These are phyloP conservation scores for Labia minor DNA, from an alignment of 2,888 invertebrate genomes.

Conservation along the genomic window DNA sequence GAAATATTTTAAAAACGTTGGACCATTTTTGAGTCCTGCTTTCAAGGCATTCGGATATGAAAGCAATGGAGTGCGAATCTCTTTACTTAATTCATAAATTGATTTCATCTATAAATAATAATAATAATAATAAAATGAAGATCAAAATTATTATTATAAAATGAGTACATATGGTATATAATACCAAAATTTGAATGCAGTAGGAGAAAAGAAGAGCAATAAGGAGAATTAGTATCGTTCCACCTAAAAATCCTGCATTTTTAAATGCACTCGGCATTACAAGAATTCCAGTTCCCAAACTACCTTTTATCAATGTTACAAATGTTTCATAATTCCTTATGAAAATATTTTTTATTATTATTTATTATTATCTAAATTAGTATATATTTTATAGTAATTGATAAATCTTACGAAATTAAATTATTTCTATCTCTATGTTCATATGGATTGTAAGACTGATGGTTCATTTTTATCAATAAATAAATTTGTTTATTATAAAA, in stretches of 20 bases:
- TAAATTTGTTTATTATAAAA: no score
- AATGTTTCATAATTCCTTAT: neutral
- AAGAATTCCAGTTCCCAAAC: neutral
- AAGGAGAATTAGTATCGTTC: neutral
- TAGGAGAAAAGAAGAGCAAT: neutral
- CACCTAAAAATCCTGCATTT: neutral
- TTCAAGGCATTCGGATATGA: conserved; percentile 79
- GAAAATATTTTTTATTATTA: neutral
- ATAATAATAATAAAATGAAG: neutral
- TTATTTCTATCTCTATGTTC: neutral
- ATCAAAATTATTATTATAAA: no score
- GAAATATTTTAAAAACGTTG: conserved; percentile 43
- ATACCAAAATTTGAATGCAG: neutral
- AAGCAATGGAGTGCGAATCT: conserved; percentile 58
- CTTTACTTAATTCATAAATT: conserved; percentile 52
- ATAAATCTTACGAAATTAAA: neutral
- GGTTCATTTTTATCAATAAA: no score
- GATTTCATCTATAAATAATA: conserved; percentile 36
- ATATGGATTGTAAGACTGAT: neutral
- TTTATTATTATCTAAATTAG: no score
- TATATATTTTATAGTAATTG: no score
- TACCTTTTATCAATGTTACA: neutral
- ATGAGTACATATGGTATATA: neutral
- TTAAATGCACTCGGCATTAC: neutral
- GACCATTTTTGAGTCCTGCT: conserved; percentile 63